Base-by-base conservation (phyloP, 2,113 vertebrate genomes). In the Dunckerocampus dactyliophorus region DNA sequence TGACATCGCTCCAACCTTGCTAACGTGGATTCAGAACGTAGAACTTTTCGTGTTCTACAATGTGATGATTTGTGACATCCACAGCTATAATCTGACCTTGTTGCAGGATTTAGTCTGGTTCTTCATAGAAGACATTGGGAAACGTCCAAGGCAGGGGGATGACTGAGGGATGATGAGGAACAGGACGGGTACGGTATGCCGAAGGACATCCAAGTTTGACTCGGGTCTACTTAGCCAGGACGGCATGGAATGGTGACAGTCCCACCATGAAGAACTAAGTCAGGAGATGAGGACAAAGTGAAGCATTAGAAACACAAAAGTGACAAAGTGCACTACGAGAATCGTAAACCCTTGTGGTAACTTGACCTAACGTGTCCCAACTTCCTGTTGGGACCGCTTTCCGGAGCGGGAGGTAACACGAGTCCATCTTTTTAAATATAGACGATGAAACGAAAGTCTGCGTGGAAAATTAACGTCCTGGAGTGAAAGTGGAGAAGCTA, bases 381-480 rank as follows among this genome's bases (percentile, higher is more conserved):
- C 9, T n/a, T 59, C 53, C 68, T 21, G 51, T 48, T 34, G 22
- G 22, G 55, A 62, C 49, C 49, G 37, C 62, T 59, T 68, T 71
- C 51, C 16, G 55, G 73, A 69, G 47, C 53, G 48, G 49, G 14
- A 2, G 69, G 84, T 71, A 84, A 87, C 51, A 31, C 46, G 65
- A 82, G 24, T 76, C 67, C 69, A 59, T 70, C 15, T 45, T 68
- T 65, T 79, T 85, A 86, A 82, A 84, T 82, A 84, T 88, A 88
- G 85, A 39, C 34, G 9, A 14, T 78, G 46, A 65, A 83, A 71
- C 72, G 61, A 78, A 70, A 80, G 69, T 75, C 55, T 12, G 49
- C 3, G 21, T 47, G 39, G 47, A 58, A 22, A 75, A 60, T 68
- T 57, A 66, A 71, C 72, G 59, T 65, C 16, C 17, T 14, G 8